Conservation (phyloP, 2,113 vertebrate genomes). For the Chitala chitala region DNA sequence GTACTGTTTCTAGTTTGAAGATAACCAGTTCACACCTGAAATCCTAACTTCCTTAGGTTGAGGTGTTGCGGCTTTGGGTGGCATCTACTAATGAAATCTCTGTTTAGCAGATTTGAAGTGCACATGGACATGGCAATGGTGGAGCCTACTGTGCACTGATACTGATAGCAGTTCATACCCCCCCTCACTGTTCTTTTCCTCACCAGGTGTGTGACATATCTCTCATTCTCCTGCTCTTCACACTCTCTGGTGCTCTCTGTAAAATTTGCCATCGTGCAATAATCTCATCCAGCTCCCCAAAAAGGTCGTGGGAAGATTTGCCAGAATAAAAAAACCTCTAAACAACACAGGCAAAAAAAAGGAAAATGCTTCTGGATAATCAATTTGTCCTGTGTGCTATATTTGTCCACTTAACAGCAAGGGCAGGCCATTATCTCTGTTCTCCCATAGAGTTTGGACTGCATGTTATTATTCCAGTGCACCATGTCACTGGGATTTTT, state of each 20-base stretch:
- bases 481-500: not conserved
- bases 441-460: not conserved
- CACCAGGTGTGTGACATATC: too few relatives aligned
- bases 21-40: too few relatives aligned
- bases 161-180: too few relatives aligned
- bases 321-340: not conserved
- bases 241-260: not conserved
- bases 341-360: not conserved
- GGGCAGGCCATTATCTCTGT: not conserved
- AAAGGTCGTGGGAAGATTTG: constrained; percentile 19
- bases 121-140: too few relatives aligned
- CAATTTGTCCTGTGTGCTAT: not conserved
- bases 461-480: not conserved
- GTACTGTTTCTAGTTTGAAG: too few relatives aligned
- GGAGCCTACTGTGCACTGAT: too few relatives aligned
- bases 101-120: too few relatives aligned
- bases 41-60: too few relatives aligned
- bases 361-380: constrained; percentile 7
- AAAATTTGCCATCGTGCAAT: not conserved
- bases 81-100: too few relatives aligned
- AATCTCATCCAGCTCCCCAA: not conserved
- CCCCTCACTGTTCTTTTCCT: too few relatives aligned
- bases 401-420: not conserved
- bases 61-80: too few relatives aligned
- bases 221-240: not conserved